Conservation (phyloP, 2,888 invertebrate genomes). For the Polietes domitor region DNA sequence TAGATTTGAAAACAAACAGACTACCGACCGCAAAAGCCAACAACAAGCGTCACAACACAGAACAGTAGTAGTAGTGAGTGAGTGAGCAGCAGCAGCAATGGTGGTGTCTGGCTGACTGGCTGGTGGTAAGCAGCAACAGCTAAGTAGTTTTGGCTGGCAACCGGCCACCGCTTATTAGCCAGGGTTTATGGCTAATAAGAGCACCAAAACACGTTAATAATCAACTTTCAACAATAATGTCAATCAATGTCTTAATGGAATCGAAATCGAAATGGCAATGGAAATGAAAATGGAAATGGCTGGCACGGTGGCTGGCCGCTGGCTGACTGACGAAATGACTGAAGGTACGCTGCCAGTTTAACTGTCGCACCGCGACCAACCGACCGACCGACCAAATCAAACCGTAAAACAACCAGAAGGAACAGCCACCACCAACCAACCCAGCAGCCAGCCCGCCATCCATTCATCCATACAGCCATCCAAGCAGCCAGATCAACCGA, state of each 20-base stretch:
- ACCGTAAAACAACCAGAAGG: neutral
- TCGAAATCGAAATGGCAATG: conserved; percentile 25
- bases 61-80: neutral
- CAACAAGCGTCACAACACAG: conserved; percentile 4
- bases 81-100: neutral
- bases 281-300: neutral
- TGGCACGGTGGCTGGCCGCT: neutral
- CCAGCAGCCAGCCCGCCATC: neutral
- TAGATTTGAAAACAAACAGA: neutral
- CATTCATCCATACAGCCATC: neutral
- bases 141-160: conserved; percentile 13
- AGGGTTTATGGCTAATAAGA: conserved; percentile 60
- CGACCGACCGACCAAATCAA: neutral
- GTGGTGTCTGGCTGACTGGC: neutral
- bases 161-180: conserved; percentile 50
- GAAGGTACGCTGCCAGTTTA: neutral
- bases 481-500: too few species aligned
- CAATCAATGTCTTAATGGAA: conserved; percentile 58
- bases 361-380: neutral
- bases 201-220: conserved; percentile 60
- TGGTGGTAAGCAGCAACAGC: conserved; percentile 5
- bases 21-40: conserved; percentile 14
- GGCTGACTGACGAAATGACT: neutral
- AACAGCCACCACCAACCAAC: neutral
- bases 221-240: conserved; percentile 64